Conservation (phyloP, 2,113 vertebrate genomes). For the Antechinus flavipes region DNA sequence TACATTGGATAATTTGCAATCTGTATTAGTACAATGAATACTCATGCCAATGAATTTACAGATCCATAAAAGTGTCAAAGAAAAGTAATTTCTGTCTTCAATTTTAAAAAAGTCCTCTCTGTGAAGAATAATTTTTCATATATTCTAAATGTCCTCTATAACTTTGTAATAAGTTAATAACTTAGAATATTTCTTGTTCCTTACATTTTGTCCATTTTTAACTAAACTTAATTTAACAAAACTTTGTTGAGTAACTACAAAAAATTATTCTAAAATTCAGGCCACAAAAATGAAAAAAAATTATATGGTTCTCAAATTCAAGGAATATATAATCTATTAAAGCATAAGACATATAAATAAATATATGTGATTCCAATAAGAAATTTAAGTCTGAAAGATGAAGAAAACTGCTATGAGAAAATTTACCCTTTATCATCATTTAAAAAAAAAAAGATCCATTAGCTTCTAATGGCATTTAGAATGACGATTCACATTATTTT, state of each 20-base stretch:
- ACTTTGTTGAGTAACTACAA: neutral
- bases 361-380: neutral
- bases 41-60: neutral
- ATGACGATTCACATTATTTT: neutral
- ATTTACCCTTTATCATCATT: conserved; percentile 13
- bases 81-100: neutral
- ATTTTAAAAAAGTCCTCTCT: neutral
- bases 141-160: neutral
- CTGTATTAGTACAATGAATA: neutral
- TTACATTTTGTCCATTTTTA: neutral
- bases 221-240: neutral
- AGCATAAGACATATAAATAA: neutral
- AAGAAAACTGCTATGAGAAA: neutral
- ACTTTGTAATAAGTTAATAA: neutral
- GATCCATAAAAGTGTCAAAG: neutral
- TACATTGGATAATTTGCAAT: neutral
- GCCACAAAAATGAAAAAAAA: neutral
- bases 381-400: neutral
- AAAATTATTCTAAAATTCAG: neutral
- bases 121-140: neutral
- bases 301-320: neutral
- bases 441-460: conserved; percentile 24
- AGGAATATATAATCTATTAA: neutral
- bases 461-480: neutral
- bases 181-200: neutral